phyloP scores from a whole-genome alignment of 2,888 invertebrate genomes.

The Hypolimnas misippus region DNA sequence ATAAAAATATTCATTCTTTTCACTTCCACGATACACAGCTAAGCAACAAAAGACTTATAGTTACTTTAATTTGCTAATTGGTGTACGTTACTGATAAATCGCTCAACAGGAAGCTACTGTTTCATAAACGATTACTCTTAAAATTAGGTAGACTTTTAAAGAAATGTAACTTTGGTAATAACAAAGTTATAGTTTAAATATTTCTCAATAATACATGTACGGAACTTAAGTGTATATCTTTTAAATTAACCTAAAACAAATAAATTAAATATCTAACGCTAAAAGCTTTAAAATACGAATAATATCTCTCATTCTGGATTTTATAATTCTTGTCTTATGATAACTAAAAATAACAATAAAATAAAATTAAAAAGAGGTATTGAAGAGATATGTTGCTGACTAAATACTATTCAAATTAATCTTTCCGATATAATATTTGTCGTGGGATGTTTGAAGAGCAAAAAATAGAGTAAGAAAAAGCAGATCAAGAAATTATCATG shows the following conservation, averaged over 20 bases:
- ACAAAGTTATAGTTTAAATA: constrained; percentile 41
- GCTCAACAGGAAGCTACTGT: constrained; percentile 33
- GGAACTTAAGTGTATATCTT: constrained; percentile 34
- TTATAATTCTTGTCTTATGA: constrained; percentile 72
- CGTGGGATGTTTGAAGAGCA: not conserved
- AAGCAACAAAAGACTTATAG: constrained; percentile 56
- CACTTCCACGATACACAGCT: constrained; percentile 70
- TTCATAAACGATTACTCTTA: constrained; percentile 22
- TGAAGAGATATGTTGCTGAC: constrained; percentile 46
- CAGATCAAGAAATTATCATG: constrained; percentile 29
- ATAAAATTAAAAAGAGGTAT: constrained; percentile 56
- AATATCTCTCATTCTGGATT: constrained; percentile 80
- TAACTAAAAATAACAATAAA: constrained; percentile 74
- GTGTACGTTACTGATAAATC: constrained; percentile 30
- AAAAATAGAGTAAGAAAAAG: constrained; percentile 1
- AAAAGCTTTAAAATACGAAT: constrained; percentile 64
- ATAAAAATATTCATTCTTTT: constrained; percentile 82
- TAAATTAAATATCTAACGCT: constrained; percentile 70
- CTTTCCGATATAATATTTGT: constrained; percentile 1
- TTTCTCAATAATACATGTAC: constrained; percentile 43
- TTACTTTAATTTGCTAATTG: constrained; percentile 34
- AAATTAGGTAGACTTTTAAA: constrained; percentile 43
- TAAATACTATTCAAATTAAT: constrained; percentile 13
- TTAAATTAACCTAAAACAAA: constrained; percentile 54
- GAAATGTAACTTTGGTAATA: constrained; percentile 56